Evolutionary conservation across 2,888 invertebrate species (phyloP).

Genomic region (Glaucopsyche alexis): DNA sequence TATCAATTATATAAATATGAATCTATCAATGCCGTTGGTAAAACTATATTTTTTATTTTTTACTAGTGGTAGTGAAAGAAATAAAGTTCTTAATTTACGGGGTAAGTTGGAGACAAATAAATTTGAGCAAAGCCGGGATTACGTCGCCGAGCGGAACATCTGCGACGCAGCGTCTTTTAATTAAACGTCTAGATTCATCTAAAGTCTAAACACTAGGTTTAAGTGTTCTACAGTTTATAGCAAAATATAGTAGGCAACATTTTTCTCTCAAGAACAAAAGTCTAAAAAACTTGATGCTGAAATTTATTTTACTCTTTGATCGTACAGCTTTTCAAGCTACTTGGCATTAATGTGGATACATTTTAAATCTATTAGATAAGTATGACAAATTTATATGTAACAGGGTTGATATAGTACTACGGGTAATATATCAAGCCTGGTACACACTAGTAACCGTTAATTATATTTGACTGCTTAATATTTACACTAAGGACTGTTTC

Average conservation of each 20-base stretch:
- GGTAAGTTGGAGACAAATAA: constrained; percentile 25
- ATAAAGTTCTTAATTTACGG: constrained; percentile 21
- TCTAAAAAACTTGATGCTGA: background rate
- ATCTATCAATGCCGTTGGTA: background rate
- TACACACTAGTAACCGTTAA: background rate
- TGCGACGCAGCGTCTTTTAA: constrained; percentile 26
- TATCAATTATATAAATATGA: no score
- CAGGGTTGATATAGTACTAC: no score
- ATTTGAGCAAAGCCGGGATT: constrained; percentile 32
- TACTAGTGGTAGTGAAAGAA: background rate
- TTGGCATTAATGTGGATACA: background rate
- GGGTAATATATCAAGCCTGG: background rate
- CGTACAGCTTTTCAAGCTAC: no score
- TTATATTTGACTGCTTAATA: background rate
- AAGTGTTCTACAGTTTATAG: background rate
- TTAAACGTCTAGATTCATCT: constrained; percentile 24
- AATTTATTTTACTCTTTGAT: background rate
- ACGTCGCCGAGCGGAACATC: constrained; percentile 21
- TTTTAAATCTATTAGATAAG: background rate
- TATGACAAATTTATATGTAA: background rate
- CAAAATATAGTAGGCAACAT: background rate
- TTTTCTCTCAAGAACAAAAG: background rate
- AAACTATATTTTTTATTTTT: background rate
- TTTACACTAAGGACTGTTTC: background rate
- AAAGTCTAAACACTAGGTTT: constrained; percentile 15